Evolutionary conservation across 2,113 vertebrate species (phyloP).

Genomic region (Rhipidura dahli): DNA sequence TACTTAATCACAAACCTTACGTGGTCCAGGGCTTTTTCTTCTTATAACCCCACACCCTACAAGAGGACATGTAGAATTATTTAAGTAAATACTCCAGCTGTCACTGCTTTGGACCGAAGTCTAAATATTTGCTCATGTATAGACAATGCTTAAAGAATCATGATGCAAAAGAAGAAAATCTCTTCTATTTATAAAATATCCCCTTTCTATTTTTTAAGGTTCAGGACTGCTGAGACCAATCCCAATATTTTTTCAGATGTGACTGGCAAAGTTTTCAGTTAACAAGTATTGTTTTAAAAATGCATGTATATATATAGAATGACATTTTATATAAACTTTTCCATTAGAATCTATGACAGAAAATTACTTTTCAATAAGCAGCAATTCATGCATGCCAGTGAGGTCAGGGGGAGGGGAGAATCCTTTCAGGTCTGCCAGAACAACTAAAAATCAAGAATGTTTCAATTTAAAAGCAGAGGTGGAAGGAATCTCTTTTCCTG

Average conservation of each 20-base stretch:
- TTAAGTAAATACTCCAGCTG: not conserved
- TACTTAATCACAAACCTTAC: not conserved
- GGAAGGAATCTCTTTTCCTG: conserved; percentile 7
- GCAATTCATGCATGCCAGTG: not conserved
- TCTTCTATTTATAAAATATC: not conserved
- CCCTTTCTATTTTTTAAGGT: not conserved
- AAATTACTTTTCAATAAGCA: conserved; percentile 63
- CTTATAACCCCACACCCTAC: not conserved
- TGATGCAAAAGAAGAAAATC: not conserved
- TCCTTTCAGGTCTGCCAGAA: conserved; percentile 43
- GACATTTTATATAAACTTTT: conserved; percentile 40
- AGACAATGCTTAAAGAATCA: not conserved
- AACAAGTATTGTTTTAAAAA: conserved; percentile 4
- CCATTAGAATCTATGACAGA: conserved; percentile 43
- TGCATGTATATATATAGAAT: not conserved
- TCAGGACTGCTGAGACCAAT: not conserved
- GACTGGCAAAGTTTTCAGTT: conserved; percentile 7
- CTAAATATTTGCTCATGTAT: not conserved
- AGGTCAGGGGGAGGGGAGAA: conserved; percentile 46
- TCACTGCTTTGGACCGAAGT: not conserved
- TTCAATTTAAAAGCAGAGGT: conserved; percentile 23
- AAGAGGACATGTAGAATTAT: not conserved
- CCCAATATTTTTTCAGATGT: conserved; percentile 1
- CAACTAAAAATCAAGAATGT: conserved; percentile 37
- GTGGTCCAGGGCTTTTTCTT: not conserved